Conservation (phyloP, 2,797 vertebrate genomes). For the Chrysocyon brachyurus region DNA sequence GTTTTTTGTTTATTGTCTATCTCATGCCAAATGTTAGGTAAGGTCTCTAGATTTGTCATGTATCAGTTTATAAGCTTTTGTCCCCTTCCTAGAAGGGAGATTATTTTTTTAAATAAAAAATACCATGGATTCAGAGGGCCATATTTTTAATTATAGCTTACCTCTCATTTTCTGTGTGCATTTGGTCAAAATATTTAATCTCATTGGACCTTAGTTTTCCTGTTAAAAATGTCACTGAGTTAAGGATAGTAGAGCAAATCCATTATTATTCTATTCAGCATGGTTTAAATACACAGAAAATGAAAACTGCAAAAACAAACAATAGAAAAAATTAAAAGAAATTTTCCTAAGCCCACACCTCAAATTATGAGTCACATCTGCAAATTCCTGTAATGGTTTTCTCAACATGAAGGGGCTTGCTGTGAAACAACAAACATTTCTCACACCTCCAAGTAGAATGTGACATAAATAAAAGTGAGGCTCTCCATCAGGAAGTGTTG, state of each 20-base stretch:
- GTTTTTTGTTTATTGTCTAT: background rate
- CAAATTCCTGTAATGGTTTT: background rate
- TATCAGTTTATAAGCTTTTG: background rate
- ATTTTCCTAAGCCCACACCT: background rate
- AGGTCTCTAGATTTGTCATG: background rate
- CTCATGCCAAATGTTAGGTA: background rate
- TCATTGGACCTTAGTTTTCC: background rate
- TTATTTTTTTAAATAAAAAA: background rate
- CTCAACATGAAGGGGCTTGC: background rate
- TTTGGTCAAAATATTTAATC: background rate
- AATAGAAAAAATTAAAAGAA: background rate
- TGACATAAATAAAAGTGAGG: background rate
- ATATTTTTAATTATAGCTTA: background rate
- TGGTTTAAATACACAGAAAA: background rate
- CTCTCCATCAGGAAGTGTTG: background rate
- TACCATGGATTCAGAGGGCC: background rate
- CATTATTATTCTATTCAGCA: background rate
- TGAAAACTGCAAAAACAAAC: background rate
- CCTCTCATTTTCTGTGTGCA: background rate
- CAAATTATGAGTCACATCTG: background rate
- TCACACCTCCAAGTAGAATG: background rate
- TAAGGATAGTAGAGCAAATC: background rate
- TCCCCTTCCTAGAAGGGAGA: background rate
- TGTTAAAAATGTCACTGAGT: background rate
- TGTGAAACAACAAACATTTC: background rate